A percentile compares a stretch with the other conserved stretches of the same genome.
phyloP scores from a whole-genome alignment of 1,140 invertebrate genomes.

The Tetramorium alpestre region DNA sequence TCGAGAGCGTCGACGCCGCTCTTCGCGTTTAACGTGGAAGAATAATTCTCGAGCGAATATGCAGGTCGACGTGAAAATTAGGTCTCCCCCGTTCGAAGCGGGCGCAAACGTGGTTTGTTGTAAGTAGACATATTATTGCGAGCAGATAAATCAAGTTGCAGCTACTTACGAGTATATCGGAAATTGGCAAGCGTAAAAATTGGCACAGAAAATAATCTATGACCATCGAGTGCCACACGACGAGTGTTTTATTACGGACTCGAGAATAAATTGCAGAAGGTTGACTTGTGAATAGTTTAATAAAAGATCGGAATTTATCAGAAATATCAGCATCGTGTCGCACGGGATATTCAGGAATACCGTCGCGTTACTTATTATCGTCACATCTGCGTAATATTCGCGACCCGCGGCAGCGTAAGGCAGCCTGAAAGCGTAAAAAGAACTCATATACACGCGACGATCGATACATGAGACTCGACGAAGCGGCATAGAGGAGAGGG shows the following conservation, averaged over 20 bases:
- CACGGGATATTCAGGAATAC: not conserved
- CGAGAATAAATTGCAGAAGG: conserved; percentile 5
- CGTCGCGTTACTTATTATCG: conserved; percentile 27
- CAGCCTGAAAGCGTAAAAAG: conserved; percentile 28
- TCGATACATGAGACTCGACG: conserved; percentile 56
- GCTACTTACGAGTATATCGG: not conserved
- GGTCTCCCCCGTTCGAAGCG: not conserved
- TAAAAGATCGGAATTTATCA: conserved; percentile 7
- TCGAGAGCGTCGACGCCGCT: not conserved
- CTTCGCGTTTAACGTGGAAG: not conserved
- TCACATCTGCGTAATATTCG: conserved; percentile 32
- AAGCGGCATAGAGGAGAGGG: not conserved
- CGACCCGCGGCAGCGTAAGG: not conserved
- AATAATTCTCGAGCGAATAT: not conserved
- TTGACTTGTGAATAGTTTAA: not conserved
- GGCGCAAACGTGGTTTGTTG: not conserved
- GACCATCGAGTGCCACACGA: not conserved
- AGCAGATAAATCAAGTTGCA: not conserved
- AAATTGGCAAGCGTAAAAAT: conserved; percentile 26
- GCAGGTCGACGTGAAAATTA: not conserved
- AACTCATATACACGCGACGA: conserved; percentile 12
- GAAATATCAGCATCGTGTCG: not conserved
- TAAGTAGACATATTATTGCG: not conserved
- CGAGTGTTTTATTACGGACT: not conserved
- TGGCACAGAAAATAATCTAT: not conserved